A percentile compares a stretch with the other conserved stretches of the same genome.
phyloP scores from a whole-genome alignment of 2,113 vertebrate species.

The Antigone vipio region DNA sequence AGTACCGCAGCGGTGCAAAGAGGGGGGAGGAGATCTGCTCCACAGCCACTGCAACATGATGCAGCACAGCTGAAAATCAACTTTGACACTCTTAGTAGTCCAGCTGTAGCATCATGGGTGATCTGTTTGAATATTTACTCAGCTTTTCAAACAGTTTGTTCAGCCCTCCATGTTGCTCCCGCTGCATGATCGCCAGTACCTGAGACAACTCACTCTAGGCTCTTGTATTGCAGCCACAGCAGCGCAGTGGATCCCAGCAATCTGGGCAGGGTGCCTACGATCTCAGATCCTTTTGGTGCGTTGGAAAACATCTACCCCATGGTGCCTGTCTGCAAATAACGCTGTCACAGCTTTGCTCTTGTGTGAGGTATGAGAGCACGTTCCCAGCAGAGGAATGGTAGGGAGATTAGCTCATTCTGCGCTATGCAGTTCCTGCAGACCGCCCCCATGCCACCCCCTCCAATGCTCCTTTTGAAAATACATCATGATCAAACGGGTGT shows the following conservation, averaged over 20 bases:
- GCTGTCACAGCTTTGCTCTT: background rate
- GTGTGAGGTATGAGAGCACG: background rate
- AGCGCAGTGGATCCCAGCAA: background rate
- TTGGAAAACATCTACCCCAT: background rate
- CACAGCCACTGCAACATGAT: background rate
- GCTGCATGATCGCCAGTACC: background rate
- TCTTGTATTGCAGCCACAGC: background rate
- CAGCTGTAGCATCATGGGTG: background rate
- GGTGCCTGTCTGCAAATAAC: background rate
- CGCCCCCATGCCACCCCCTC: rapidly evolving
- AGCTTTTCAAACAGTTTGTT: background rate
- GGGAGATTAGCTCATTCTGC: background rate
- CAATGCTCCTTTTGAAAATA: background rate
- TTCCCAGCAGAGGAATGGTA: background rate
- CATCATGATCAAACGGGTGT: background rate
- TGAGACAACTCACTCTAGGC: background rate
- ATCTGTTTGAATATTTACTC: background rate
- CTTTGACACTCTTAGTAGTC: background rate
- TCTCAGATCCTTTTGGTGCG: background rate
- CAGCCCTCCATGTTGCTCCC: background rate
- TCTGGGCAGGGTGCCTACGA: background rate
- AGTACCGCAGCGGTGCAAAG: background rate
- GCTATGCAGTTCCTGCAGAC: background rate
- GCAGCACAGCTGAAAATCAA: background rate
- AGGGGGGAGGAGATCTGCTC: rapidly evolving